Conservation (phyloP, 2,113 vertebrate species). For the Azemiops feae region DNA sequence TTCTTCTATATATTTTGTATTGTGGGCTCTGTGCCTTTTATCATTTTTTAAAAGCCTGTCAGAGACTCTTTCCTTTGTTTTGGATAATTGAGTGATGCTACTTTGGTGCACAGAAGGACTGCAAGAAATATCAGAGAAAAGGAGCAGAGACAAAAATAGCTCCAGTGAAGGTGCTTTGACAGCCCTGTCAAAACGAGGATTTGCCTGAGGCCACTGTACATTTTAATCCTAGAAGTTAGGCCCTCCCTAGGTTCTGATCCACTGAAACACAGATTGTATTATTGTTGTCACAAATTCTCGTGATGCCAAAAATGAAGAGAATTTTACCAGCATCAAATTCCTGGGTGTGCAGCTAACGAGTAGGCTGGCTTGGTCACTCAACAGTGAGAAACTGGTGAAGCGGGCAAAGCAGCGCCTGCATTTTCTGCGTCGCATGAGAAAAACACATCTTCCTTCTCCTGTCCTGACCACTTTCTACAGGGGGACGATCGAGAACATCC, state of each 20-base stretch:
- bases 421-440: too few species aligned
- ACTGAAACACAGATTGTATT: slow-evolving; percentile 5
- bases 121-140: neutral
- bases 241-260: slow-evolving; percentile 11
- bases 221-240: slow-evolving; percentile 43
- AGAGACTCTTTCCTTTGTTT: neutral
- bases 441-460: too few species aligned
- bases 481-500: too few species aligned
- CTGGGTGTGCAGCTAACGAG: too few species aligned
- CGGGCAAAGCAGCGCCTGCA: too few species aligned
- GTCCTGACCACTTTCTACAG: too few species aligned
- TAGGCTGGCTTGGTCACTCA: too few species aligned
- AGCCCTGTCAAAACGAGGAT: slow-evolving; percentile 29
- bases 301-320: neutral
- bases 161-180: slow-evolving; percentile 52
- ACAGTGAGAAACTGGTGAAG: too few species aligned
- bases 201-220: slow-evolving; percentile 12
- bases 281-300: neutral
- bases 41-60: neutral
- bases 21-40: neutral
- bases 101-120: neutral
- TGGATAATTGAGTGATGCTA: neutral
- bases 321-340: too few species aligned
- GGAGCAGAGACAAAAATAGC: slow-evolving; percentile 4
- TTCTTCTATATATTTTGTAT: neutral